phyloP scores from a whole-genome alignment of 2,888 invertebrate species.

The Acanthosepion pharaonis region DNA sequence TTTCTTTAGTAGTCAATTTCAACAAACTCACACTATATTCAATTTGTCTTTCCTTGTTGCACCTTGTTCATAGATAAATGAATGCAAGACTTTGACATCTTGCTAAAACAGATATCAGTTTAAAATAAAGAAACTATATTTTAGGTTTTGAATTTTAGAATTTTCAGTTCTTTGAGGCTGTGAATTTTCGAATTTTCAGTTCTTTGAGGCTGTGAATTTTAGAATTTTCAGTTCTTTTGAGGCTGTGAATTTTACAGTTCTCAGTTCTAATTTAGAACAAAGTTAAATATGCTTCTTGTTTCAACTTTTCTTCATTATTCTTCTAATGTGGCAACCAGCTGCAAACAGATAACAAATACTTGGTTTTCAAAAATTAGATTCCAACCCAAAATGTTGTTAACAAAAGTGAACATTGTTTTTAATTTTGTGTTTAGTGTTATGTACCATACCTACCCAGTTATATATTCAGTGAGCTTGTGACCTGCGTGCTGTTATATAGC shows the following conservation, averaged over 20 bases:
- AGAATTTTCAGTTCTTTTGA: neutral
- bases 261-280: neutral
- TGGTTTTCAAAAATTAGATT: neutral
- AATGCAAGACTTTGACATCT: too few relatives aligned
- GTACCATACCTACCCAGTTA: too few relatives aligned
- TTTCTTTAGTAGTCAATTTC: too few relatives aligned
- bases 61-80: too few relatives aligned
- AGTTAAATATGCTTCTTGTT: neutral
- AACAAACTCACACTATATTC: too few relatives aligned
- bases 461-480: too few relatives aligned
- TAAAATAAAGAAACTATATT: neutral
- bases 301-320: neutral
- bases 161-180: too few relatives aligned
- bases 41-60: too few relatives aligned
- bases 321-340: neutral
- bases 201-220: neutral
- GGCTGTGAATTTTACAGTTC: neutral
- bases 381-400: neutral
- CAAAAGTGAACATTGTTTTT: neutral
- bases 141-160: neutral
- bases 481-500: too few relatives aligned
- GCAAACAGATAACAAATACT: slow-evolving; percentile 16
- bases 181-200: neutral
- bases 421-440: too few relatives aligned
- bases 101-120: too few relatives aligned